These are phyloP conservation scores for Echiichthys vipera DNA, from an alignment of 2,797 vertebrate genomes.

Conservation along the genomic window DNA sequence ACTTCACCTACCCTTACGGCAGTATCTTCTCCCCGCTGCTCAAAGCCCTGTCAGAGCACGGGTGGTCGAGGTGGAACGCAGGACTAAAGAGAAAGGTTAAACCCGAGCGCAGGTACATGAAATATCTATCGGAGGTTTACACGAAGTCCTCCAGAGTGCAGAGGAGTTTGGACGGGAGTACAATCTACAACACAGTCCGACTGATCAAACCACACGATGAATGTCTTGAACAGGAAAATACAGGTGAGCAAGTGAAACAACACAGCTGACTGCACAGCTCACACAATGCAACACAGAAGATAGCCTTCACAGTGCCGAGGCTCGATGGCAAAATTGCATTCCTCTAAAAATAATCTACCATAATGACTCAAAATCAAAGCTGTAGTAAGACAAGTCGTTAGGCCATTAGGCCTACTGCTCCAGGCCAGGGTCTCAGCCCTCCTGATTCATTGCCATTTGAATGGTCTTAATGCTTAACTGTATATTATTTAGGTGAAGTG, in stretches of 20 bases:
- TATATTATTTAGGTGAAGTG: neutral
- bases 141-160: slow-evolving; percentile 87
- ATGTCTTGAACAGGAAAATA: slow-evolving; percentile 69
- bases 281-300: neutral
- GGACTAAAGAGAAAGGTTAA: slow-evolving; percentile 67
- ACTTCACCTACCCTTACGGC: slow-evolving; percentile 62
- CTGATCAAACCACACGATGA: slow-evolving; percentile 90
- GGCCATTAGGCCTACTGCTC: neutral
- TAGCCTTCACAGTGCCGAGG: neutral
- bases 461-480: neutral
- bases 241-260: slow-evolving; percentile 66
- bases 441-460: neutral
- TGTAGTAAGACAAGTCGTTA: no score
- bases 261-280: neutral
- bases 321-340: neutral
- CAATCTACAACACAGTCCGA: slow-evolving; percentile 91
- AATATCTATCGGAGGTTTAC: slow-evolving; percentile 92
- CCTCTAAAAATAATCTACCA: neutral
- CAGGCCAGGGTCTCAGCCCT: neutral
- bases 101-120: slow-evolving; percentile 89
- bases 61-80: slow-evolving; percentile 73
- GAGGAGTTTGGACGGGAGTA: slow-evolving; percentile 81
- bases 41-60: slow-evolving; percentile 86
- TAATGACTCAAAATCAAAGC: neutral
- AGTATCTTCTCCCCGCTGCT: slow-evolving; percentile 86